A percentile compares a stretch with the other conserved stretches of the same genome.
phyloP scores from a whole-genome alignment of 1,140 invertebrate species.

The Cotesia typhae region DNA sequence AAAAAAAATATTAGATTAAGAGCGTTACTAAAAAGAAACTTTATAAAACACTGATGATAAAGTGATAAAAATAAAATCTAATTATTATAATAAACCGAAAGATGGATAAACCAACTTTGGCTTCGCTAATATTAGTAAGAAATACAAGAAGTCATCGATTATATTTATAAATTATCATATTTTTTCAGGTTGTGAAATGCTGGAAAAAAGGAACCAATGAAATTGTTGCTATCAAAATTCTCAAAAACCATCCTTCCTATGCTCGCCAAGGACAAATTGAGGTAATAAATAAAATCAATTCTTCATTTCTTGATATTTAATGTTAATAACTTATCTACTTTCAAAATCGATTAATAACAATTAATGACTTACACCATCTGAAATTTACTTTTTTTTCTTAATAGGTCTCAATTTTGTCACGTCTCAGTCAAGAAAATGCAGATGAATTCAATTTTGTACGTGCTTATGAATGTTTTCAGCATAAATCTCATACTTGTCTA shows the following conservation, averaged over 20 bases:
- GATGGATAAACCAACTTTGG: not conserved
- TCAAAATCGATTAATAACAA: constrained; percentile 1
- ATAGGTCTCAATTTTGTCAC: constrained; percentile 93
- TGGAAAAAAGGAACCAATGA: constrained; percentile 99
- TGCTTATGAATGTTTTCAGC: constrained; percentile 99
- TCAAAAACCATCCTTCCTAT: constrained; percentile 99
- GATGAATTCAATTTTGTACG: constrained; percentile 99
- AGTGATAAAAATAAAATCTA: too few species aligned
- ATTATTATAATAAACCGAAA: too few species aligned
- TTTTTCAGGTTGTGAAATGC: constrained; percentile 91
- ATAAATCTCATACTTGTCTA: constrained; percentile 99
- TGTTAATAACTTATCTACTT: constrained; percentile 17
- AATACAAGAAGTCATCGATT: constrained; percentile 7
- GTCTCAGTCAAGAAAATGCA: constrained; percentile 98
- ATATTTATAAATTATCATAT: not conserved
- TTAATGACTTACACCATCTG: not conserved
- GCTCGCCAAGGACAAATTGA: constrained; percentile 99
- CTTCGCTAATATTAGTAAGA: not conserved
- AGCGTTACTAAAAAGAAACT: too few species aligned
- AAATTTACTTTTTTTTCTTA: not conserved
- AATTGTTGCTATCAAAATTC: constrained; percentile 99
- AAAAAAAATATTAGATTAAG: too few species aligned
- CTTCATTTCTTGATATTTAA: not conserved
- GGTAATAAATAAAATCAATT: constrained; percentile 66
- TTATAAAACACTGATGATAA: too few species aligned